Evolutionary conservation across 2,888 invertebrate species (phyloP), one percentile per base, ranked within the genome.

Genomic region (Polydrusus cervinus): DNA sequence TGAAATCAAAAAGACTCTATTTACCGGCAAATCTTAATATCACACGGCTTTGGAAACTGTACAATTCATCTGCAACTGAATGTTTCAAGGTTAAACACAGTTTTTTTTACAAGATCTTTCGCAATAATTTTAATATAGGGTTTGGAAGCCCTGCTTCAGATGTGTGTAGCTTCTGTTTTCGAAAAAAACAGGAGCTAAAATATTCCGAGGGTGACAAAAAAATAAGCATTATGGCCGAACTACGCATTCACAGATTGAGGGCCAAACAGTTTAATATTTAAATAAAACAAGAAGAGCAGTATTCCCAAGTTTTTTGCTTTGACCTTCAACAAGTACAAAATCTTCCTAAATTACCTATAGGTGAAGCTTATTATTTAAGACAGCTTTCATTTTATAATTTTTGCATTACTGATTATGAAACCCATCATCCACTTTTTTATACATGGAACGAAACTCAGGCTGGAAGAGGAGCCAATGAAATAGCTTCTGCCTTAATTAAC

Each of bases 61-160:
- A 51, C 13, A 51, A 51, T 20, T 51, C 51, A 49, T 18, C 49
- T 51, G 11, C 13, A 51, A 10, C 20, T 51, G 51, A 51, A 18
- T 9, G 20, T 49, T 18, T 16, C 16, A 18, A 16, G 49, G 18
- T 49, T 49, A 16, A 8, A 49, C 49, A 49, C 49, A 49, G 8
- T 49, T 49, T 49, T 49, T 49, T 18, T 18, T 49, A 49, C 43
- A 14, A 40, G 3, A 40, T 62, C 20, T 40, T 18, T 18, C 14
- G 43, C 16, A 43, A 62, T 38, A 7, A 62, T 62, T 62, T 62
- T 45, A 62, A 62, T n/a, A 62, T 62, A 43, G 45, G 62, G 38
- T 62, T 62, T 43, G 62, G 62, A 38, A 45, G 62, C 45, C 20
- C 62, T 62, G 45, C 62, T 20, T 16, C 43, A 40, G 45, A 43